A percentile compares a stretch with the other conserved stretches of the same genome.
Evolutionary conservation across 2,113 vertebrate species (phyloP).

Genomic region (Dermatemys mawii): DNA sequence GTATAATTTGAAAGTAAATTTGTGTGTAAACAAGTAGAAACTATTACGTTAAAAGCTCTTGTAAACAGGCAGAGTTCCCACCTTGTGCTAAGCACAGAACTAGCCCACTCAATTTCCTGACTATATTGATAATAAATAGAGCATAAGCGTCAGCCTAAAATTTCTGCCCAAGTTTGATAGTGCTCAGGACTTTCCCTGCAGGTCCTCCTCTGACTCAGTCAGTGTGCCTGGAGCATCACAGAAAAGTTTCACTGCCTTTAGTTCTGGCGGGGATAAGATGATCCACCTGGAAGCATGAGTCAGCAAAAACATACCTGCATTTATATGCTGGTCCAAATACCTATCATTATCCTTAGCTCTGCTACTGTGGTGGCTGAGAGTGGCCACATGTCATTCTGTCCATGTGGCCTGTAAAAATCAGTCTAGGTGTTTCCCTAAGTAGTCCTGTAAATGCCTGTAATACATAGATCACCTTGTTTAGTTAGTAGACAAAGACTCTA

Average conservation of each 20-base stretch:
- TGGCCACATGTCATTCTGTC: background rate
- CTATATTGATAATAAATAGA: background rate
- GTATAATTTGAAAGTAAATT: background rate
- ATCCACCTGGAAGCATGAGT: background rate
- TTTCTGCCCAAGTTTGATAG: background rate
- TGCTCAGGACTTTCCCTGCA: background rate
- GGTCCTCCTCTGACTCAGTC: background rate
- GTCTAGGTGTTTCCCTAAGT: background rate
- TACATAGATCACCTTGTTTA: background rate
- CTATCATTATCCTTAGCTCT: background rate
- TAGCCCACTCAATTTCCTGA: rapidly evolving
- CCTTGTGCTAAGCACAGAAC: background rate
- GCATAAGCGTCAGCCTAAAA: background rate
- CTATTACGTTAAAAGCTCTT: background rate
- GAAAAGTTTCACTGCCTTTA: background rate
- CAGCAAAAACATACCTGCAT: background rate
- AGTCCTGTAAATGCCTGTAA: background rate
- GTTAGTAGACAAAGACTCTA: too few species aligned
- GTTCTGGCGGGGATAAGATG: rapidly evolving
- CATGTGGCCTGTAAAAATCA: background rate
- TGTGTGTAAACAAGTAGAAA: background rate
- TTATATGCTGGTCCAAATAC: background rate
- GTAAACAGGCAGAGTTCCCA: background rate
- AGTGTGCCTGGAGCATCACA: background rate
- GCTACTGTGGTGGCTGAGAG: background rate